Conservation (phyloP, 1,140 invertebrate genomes). For the Aphaenogaster ashmeadi region DNA sequence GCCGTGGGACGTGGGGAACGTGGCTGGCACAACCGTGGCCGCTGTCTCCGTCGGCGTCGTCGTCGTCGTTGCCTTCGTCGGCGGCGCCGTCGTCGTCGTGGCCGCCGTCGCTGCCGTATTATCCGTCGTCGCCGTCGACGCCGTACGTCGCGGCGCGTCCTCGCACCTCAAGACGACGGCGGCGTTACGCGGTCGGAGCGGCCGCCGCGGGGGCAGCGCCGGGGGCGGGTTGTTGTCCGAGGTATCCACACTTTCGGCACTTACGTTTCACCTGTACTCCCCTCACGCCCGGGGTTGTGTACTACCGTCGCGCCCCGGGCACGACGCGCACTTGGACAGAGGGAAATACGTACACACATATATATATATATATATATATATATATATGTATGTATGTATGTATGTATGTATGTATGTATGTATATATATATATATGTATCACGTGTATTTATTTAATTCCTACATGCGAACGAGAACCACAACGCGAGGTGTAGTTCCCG, state of each 20-base stretch:
- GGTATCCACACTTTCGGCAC: conserved; percentile 81
- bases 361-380: neutral
- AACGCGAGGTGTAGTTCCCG: conserved; percentile 3
- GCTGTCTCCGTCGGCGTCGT: conserved; percentile 61
- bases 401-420: neutral
- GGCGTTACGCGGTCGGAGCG: conserved; percentile 84
- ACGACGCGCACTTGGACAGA: conserved; percentile 10
- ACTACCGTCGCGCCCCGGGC: conserved; percentile 11
- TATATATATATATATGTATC: neutral
- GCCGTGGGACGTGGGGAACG: conserved; percentile 64
- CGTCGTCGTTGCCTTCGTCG: conserved; percentile 57
- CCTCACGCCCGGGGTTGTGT: neutral
- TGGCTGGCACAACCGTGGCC: conserved; percentile 56
- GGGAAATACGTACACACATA: conserved; percentile 30
- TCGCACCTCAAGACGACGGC: conserved; percentile 73
- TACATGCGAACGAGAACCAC: neutral
- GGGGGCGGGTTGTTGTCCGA: conserved; percentile 86
- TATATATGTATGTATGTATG: neutral
- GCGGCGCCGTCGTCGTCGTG: conserved; percentile 65
- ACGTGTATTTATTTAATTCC: neutral
- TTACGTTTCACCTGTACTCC: conserved; percentile 75
- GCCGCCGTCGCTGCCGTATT: conserved; percentile 47
- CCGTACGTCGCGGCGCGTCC: conserved; percentile 54
- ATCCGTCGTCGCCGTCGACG: conserved; percentile 60
- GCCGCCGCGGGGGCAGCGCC: conserved; percentile 87